Base-by-base conservation (phyloP, 1,140 invertebrate genomes). In the Plectus sambesii region DNA sequence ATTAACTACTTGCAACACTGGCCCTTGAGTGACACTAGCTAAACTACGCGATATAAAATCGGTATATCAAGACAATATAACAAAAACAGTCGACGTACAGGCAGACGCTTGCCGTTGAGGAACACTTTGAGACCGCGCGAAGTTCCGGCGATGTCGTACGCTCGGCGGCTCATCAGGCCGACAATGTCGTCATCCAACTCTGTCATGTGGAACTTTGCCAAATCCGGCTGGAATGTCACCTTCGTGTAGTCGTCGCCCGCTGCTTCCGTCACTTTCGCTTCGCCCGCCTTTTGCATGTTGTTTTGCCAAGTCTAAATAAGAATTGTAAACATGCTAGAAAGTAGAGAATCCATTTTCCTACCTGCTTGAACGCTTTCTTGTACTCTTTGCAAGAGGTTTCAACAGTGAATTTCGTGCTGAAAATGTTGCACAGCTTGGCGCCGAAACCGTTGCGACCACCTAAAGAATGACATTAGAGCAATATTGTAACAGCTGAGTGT, bases 361-460 rank as follows among this genome's bases (percentile, higher is more conserved):
- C 78, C 72, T 84, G 93, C 72, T 90, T 90, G 60, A 97, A 92
- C 60, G 74, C 76, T 70, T 81, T 82, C 55, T 81, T 84, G 59
- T 84, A 88, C 64, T 93, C 81, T 61, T 80, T 82, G 2, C 78
- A 82, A 2, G 84, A 82, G 19, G 93, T 97, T 76, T 98, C 90
- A 5, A 98, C 83, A 5, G 80, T 83, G 69, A 99, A 99, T 68
- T 87, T 87, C n/a, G 77, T 86, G 59, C 87, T 93, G 73, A 97
- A 99, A 55, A 98, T 93, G 70, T 98, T 99, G 69, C 92, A 98
- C 5, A 99, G 74, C 73, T 99, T 99, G 1, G 93, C 93, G 71
- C 93, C 93, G 71, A 88, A 99, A 53, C 93, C 93, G 70, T 98
- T 99, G 62, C 92, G 77, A 53, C 93, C 93, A 66, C 92, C 90